Base-by-base conservation (phyloP, 2,113 vertebrate genomes). In the Opisthocomus hoazin region DNA sequence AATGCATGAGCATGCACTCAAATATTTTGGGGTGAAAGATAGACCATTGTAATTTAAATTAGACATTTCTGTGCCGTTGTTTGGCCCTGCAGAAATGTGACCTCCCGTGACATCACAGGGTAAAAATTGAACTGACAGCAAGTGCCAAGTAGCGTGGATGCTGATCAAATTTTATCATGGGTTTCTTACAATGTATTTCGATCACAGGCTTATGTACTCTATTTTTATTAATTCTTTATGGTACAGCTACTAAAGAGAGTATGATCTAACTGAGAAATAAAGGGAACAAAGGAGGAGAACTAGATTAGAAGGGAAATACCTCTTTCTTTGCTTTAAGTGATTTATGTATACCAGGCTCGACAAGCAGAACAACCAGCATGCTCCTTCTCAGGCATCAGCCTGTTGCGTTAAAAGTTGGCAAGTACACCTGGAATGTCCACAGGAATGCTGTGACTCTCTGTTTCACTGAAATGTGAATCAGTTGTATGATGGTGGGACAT, bases 351-450 rank as follows among this genome's bases (percentile, higher is more conserved):
- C 0, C 1, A 63, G 76, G 60, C 50, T 80, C 63, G 58, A 16
- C 1, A 10, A 13, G 3, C 39, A 50, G n/a, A 84, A 65, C 57
- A 61, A 12, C 32, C 80, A 53, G 1, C 8, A 0, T 13, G 14
- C 37, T 17, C 50, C 36, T 46, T 41, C 7, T 32, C 61, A 53
- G 74, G 74, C 89, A 21, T 30, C 91, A 57, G 48, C 57, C 77
- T 87, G 3, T 48, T 53, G 51, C 83, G 85, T 27, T 50, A 29
- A 39, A 94, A 95, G 94, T 94, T 97, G 97, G 97, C 97, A 97
- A 98, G 87, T 97, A 93, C 92, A 95, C 58, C 84, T 56, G 91
- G 95, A 96, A 97, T 96, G 97, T 89, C 78, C 41, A 63, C 77
- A 87, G 96, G 94, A 97, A 97, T 97, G 97, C 95, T 84, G 90